Evolutionary conservation across 1,140 invertebrate species (phyloP), one percentile per base, ranked within the genome.

Genomic region (Calliphora vicina): DNA sequence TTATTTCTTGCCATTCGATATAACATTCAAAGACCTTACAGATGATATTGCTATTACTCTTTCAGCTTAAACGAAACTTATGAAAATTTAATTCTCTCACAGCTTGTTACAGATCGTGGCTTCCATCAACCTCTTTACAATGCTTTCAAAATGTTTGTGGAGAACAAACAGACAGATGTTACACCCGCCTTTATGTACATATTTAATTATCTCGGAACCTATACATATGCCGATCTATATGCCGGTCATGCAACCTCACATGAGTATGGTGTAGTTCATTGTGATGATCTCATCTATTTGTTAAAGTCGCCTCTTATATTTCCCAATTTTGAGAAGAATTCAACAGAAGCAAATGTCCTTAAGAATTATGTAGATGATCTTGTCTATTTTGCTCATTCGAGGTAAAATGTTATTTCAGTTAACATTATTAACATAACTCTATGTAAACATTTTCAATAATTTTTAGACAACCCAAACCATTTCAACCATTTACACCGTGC

Each of bases 271-370:
- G 87, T 88, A 0, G 88, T 89, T 0, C 89, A 90, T 72, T 90
- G 88, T 74, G 89, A 90, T 84, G 89, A 90, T 85, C 80, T 90
- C 8, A 85, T 90, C 27, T 90, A 90, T 74, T 72, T 90, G 0
- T 88, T 90, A 43, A 86, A 86, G 2, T 87, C 88, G 80, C 89
- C 89, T 1, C 2, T 35, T 35, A 10, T 85, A 67, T 90, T 90
- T 78, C 83, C 86, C 0, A 87, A 90, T 78, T 90, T 90, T 42
- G 73, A 83, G 9, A 78, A 81, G 2, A 85, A 86, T 76, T 87
- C 87, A 8, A 85, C 86, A 1, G 86, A 90, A 50, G 85, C 88
- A 0, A 45, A 82, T 23, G 82, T 88, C 0, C 82, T 87, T 1
- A 35, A 85, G 4, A 81, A 83, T 0, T 85, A 88, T 73, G 88